A percentile compares a stretch with the other conserved stretches of the same genome.
Evolutionary conservation across 2,888 invertebrate species (phyloP).

Genomic region (Barypeithes pellucidus): DNA sequence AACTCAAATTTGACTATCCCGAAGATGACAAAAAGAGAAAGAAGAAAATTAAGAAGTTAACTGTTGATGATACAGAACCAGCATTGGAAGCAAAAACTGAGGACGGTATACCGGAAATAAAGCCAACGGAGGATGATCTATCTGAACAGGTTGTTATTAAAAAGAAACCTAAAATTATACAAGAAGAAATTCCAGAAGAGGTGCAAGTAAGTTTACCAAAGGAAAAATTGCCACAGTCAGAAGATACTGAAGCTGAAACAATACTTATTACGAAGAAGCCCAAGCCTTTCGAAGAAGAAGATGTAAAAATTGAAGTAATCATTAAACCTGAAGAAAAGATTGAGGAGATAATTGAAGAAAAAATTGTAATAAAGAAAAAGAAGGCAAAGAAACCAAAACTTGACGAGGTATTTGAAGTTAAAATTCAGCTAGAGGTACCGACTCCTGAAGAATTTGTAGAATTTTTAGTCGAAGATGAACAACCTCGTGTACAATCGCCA

Average conservation of each 20-base stretch:
- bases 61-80: constrained; percentile 18
- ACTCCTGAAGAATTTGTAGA: constrained; percentile 4
- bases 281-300: constrained; percentile 60
- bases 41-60: constrained; percentile 42
- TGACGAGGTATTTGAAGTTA: constrained; percentile 35
- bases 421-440: constrained; percentile 32
- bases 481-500: constrained; percentile 58
- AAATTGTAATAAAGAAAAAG: constrained; percentile 54
- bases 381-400: constrained; percentile 32
- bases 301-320: constrained; percentile 60
- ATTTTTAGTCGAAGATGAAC: constrained; percentile 53
- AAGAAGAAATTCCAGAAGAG: constrained; percentile 57
- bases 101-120: constrained; percentile 4
- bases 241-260: constrained; percentile 56
- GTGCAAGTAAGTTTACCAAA: constrained; percentile 67
- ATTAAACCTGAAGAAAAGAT: constrained; percentile 66
- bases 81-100: background rate
- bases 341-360: constrained; percentile 58
- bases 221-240: constrained; percentile 65
- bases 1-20: constrained; percentile 32
- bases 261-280: constrained; percentile 58
- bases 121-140: constrained; percentile 40
- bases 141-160: constrained; percentile 59
- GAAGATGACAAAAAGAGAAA: constrained; percentile 41
- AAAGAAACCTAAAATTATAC: constrained; percentile 61